phyloP scores from a whole-genome alignment of 2,797 vertebrate species.

The Spheniscus humboldti region DNA sequence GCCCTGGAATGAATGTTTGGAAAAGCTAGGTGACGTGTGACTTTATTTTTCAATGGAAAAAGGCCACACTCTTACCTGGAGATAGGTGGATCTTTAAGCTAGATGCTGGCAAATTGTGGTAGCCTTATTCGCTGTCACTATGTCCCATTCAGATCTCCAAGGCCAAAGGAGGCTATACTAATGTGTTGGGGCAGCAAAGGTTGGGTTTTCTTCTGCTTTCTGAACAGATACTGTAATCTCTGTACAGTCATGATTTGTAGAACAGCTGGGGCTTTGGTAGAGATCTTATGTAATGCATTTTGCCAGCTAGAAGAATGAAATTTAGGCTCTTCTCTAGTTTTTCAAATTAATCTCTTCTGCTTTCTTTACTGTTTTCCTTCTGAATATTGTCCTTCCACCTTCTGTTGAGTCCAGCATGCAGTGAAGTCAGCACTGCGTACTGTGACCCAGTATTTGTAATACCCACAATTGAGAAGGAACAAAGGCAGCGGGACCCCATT shows the following conservation, averaged over 20 bases:
- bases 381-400: neutral
- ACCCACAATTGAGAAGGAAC: neutral
- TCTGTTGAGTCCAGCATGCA: neutral
- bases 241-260: neutral
- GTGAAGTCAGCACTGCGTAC: neutral
- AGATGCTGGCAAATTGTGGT: neutral
- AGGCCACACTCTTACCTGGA: neutral
- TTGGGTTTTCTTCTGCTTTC: neutral
- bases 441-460: neutral
- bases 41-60: neutral
- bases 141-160: neutral
- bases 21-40: neutral
- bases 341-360: neutral
- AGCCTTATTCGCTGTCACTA: neutral
- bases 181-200: neutral
- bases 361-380: neutral
- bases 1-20: neutral
- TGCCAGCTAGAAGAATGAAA: neutral
- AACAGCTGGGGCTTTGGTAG: neutral
- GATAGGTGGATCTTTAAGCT: neutral
- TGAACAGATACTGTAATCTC: neutral
- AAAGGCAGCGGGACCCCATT: rapidly evolving
- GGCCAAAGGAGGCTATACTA: neutral
- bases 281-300: neutral
- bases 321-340: neutral